These are phyloP conservation scores for Catagonus wagneri DNA, from an alignment of 2,113 vertebrate species.

Conservation along the genomic window DNA sequence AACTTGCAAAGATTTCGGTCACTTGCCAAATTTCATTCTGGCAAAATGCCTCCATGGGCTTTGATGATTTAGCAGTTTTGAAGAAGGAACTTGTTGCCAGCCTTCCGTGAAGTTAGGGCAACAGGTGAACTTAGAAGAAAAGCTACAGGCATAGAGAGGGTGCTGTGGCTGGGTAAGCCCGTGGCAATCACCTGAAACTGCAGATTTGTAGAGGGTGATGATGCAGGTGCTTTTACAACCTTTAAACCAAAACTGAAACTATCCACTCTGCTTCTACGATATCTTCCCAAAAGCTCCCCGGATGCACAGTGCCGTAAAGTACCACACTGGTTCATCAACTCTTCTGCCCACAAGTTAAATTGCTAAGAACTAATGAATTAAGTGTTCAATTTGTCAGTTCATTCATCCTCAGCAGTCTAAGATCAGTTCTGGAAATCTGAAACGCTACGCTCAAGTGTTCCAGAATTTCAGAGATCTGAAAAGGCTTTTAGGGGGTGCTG, in stretches of 20 bases:
- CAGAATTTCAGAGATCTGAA: not conserved
- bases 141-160: not conserved
- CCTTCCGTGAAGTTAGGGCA: conserved; percentile 40
- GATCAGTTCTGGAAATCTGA: not conserved
- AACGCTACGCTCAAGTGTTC: too few species aligned
- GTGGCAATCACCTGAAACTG: conserved; percentile 35
- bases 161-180: not conserved
- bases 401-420: not conserved
- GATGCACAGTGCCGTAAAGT: conserved; percentile 53
- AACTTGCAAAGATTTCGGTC: not conserved
- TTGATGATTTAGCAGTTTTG: conserved; percentile 55
- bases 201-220: conserved; percentile 60
- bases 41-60: conserved; percentile 33
- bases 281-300: conserved; percentile 75
- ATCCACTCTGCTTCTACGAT: not conserved
- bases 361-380: not conserved
- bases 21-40: not conserved
- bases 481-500: not conserved
- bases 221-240: conserved; percentile 67
- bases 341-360: conserved; percentile 25
- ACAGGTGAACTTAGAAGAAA: conserved; percentile 34
- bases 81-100: conserved; percentile 55
- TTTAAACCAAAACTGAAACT: conserved; percentile 44
- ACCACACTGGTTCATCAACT: conserved; percentile 47
- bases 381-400: not conserved